phyloP scores from a whole-genome alignment of 1,140 invertebrate species.

The Plectrocnemia conspersa region DNA sequence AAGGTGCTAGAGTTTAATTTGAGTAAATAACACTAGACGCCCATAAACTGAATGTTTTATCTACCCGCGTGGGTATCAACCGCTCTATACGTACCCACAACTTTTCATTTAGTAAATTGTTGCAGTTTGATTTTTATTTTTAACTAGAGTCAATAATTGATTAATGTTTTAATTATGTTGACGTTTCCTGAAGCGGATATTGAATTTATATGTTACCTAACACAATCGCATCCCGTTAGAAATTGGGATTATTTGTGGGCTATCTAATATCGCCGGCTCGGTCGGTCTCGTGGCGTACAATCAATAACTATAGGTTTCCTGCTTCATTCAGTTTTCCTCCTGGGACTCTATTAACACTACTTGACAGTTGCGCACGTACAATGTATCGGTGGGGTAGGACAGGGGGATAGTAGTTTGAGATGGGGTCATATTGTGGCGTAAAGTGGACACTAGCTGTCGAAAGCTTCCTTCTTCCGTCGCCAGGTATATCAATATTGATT shows the following conservation, averaged over 20 bases:
- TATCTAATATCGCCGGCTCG: no score
- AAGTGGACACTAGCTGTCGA: not conserved
- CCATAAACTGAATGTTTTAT: constrained; percentile 7
- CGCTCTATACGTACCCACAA: not conserved
- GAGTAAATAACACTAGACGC: constrained; percentile 2
- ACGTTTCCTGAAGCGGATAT: no score
- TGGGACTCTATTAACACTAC: constrained; percentile 21
- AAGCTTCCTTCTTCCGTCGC: no score
- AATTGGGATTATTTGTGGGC: no score
- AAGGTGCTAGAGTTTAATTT: not conserved
- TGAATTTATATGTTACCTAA: no score
- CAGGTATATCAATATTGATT: no score
- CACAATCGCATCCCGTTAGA: no score
- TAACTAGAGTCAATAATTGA: no score
- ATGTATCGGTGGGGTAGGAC: constrained; percentile 1
- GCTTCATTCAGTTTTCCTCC: constrained; percentile 20
- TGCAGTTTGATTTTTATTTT: no score
- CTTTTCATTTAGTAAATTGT: not conserved
- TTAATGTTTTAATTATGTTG: no score
- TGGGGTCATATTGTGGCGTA: constrained; percentile 1
- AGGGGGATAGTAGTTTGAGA: not conserved
- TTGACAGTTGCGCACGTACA: constrained; percentile 15
- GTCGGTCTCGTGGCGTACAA: no score
- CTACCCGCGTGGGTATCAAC: not conserved
- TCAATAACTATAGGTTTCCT: constrained; percentile 20